Evolutionary conservation across 64 coral and sea anemone genomes (phyloP), one percentile per base, ranked within the genome.

Genomic region (Montipora foliosa): DNA sequence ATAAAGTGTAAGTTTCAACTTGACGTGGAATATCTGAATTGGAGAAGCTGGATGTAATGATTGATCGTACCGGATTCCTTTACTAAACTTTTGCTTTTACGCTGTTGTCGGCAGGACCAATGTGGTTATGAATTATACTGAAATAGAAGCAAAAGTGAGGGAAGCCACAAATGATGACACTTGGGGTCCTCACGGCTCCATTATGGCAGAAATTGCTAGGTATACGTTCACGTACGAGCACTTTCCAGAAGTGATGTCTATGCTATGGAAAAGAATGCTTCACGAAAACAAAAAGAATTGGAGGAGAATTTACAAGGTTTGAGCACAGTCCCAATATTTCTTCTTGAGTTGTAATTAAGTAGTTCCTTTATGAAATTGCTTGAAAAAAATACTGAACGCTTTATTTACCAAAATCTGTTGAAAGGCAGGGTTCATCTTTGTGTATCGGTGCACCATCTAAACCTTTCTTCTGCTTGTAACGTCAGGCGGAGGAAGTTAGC

Each of bases 121-220:
- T 90, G 95, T 99, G 71, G 98, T 99, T 13, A 99, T 99, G 98
- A 99, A 99, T 79, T 99, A 99, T 85, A 96, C 95, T 45, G 98
- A 99, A 82, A 87, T 99, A 45, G 98, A 99, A 91, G 75, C 98
- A 69, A 99, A 96, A 93, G 98, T 99, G 16, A 93, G 98, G 52
- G 98, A 99, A 94, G 98, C 98, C 46, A 99, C 98, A 52, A 99
- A 99, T 80, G 98, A 99, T 46, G 98, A 99, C 57, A 96, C 95
- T 44, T 99, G 98, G 98, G 98, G 98, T 5, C 98, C 98, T 17
- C 98, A 99, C 82, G 98, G 98, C 8, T 86, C 92, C 61, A 76
- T 99, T 46, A 99, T 99, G 98, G 89, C 90, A 76, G 98, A 99
- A 94, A 90, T 99, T 74, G 98, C 98, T 37, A 96, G 88, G 84